Conservation (phyloP, 2,888 invertebrate genomes). For the Tolmerus cingulatus region DNA sequence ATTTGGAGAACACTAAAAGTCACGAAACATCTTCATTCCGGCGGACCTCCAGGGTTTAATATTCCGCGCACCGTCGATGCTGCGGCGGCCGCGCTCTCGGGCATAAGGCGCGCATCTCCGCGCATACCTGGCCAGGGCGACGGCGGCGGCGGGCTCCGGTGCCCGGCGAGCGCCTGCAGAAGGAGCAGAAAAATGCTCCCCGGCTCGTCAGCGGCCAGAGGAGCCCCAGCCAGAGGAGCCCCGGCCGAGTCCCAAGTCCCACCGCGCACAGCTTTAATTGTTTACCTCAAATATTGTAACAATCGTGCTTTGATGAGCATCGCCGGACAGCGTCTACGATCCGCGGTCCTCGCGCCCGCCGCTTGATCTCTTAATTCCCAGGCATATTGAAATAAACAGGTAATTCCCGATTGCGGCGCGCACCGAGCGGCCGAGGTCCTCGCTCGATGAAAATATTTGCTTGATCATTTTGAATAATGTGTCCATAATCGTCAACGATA, state of each 20-base stretch:
- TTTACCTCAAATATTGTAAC: slow-evolving; percentile 37
- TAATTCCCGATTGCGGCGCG: slow-evolving; percentile 24
- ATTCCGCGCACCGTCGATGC: background rate
- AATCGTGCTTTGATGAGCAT: slow-evolving; percentile 33
- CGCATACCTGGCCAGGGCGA: background rate
- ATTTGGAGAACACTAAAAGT: slow-evolving; percentile 51
- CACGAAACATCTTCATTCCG: slow-evolving; percentile 63
- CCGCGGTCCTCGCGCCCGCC: slow-evolving; percentile 18
- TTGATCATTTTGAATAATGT: slow-evolving; percentile 39
- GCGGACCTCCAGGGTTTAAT: slow-evolving; percentile 53
- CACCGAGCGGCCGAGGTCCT: background rate
- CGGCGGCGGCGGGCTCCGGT: too few relatives aligned
- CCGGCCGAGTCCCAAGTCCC: background rate
- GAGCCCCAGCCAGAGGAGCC: background rate
- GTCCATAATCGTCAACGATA: slow-evolving; percentile 35
- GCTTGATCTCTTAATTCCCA: slow-evolving; percentile 34
- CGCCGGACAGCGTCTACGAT: background rate
- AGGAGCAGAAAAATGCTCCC: slow-evolving; percentile 17
- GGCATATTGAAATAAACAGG: slow-evolving; percentile 38
- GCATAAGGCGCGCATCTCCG: background rate
- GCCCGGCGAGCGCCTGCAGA: slow-evolving; percentile 4
- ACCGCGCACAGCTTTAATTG: slow-evolving; percentile 21
- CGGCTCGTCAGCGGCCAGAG: background rate
- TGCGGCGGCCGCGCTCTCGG: background rate
- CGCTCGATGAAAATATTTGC: slow-evolving; percentile 34